Conservation (phyloP, 2,797 vertebrate genomes). For the Coracias cyanogaster region DNA sequence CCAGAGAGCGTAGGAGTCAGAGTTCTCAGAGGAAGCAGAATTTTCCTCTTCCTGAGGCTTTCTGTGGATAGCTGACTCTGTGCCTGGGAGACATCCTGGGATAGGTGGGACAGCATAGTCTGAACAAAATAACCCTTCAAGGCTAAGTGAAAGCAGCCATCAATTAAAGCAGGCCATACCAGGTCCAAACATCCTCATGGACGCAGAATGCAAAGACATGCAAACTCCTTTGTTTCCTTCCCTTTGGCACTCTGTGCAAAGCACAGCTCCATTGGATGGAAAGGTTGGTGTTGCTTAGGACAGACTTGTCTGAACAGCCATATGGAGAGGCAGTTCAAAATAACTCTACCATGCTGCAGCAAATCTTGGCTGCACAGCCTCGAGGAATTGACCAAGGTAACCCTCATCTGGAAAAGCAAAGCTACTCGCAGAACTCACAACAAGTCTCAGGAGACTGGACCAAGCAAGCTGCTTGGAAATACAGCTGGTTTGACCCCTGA, state of each 20-base stretch:
- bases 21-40: neutral
- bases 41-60: neutral
- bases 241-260: neutral
- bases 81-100: neutral
- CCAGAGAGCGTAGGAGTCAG: neutral
- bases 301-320: neutral
- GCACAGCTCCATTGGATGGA: neutral
- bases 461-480: neutral
- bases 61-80: neutral
- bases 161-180: neutral
- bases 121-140: neutral
- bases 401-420: neutral
- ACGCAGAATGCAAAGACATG: neutral
- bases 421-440: fast-evolving
- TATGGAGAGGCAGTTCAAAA: neutral
- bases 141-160: neutral
- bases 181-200: neutral
- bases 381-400: neutral
- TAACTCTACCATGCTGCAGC: neutral
- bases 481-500: neutral
- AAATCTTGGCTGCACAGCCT: neutral
- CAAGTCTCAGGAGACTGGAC: neutral
- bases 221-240: neutral
- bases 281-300: neutral
- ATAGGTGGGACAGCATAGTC: neutral